These are phyloP conservation scores for Acromyrmex charruanus DNA, from an alignment of 1,140 invertebrate genomes.

Conservation along the genomic window DNA sequence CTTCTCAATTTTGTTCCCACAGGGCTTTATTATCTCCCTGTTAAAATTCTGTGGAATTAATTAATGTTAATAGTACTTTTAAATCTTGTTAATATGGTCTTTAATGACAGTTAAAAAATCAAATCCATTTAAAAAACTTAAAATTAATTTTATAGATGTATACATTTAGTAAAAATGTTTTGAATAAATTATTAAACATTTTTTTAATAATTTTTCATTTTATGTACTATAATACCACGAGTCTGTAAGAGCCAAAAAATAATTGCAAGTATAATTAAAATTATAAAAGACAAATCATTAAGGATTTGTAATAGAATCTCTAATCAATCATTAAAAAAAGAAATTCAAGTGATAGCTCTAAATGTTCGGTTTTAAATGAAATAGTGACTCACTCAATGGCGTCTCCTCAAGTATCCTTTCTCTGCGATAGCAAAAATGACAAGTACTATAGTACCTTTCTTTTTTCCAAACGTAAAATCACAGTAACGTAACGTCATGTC, in stretches of 20 bases:
- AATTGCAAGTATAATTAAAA: not conserved
- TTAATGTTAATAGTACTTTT: slow-evolving; percentile 12
- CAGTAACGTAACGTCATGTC: slow-evolving; percentile 48
- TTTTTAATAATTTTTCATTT: not conserved
- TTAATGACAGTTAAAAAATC: not conserved
- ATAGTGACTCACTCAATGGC: not conserved
- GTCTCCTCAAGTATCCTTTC: not conserved
- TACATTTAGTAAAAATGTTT: not conserved
- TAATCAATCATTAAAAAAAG: not conserved
- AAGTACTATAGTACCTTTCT: not conserved
- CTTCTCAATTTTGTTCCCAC: slow-evolving; percentile 22
- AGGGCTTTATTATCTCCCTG: not conserved
- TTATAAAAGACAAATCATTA: not conserved
- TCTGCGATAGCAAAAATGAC: slow-evolving; percentile 3
- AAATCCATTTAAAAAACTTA: not conserved
- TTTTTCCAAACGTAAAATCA: slow-evolving; percentile 46
- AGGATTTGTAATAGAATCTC: not conserved
- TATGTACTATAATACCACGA: not conserved
- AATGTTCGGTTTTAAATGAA: not conserved
- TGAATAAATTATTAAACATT: slow-evolving; percentile 10
- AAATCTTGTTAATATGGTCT: not conserved
- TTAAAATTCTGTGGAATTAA: slow-evolving; percentile 24
- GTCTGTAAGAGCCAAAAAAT: not conserved
- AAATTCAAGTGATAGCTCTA: not conserved
- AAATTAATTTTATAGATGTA: not conserved